Base-by-base conservation (phyloP, 2,113 vertebrate genomes). In the Melanocharis versteri region DNA sequence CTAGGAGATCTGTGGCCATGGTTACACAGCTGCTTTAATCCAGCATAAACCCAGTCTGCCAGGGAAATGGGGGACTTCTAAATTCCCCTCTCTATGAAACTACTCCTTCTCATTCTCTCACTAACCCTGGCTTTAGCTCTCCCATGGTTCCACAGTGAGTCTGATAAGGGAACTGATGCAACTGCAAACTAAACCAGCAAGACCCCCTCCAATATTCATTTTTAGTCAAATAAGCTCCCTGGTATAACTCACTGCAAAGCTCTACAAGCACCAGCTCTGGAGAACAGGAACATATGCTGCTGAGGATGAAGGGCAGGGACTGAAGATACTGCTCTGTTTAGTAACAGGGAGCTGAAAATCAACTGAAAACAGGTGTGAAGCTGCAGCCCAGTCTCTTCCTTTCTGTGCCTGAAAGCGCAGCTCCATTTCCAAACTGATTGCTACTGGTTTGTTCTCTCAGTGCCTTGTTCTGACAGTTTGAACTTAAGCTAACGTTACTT, bases 1-100 rank as follows among this genome's bases (percentile, higher is more conserved):
- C 91, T 72, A 18, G 39, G 91, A 91, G 93, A 95, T 93, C 84
- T 88, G 94, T 96, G 94, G 83, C 91, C 96, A 95, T 95, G 96
- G 95, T 97, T 96, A 96, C 96, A 73, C 83, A 93, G 85, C 94
- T 96, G 94, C 85, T 94, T 65, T 93, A 95, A 97, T 88, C 88
- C 92, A 86, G 83, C 78, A 83, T 57, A 94, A 96, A 94, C 61
- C 94, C 82, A 88, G 92, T 16, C 78, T 93, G 94, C 40, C 84
- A 90, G 54, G 48, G 66, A 72, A 91, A 88, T 30, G 20, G 62
- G 84, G 71, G 48, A 50, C 85, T 80, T 90, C 45, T 48, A 69
- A 93, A 94, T 83, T 93, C 90, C 54, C 71, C 61, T 93, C 37
- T 79, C 84, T 61, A 19, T 83, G 82, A 93, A 92, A 30, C 58